A percentile compares a stretch with the other conserved stretches of the same genome.
phyloP scores from a whole-genome alignment of 2,113 vertebrate genomes.

The Gulo gulo region DNA sequence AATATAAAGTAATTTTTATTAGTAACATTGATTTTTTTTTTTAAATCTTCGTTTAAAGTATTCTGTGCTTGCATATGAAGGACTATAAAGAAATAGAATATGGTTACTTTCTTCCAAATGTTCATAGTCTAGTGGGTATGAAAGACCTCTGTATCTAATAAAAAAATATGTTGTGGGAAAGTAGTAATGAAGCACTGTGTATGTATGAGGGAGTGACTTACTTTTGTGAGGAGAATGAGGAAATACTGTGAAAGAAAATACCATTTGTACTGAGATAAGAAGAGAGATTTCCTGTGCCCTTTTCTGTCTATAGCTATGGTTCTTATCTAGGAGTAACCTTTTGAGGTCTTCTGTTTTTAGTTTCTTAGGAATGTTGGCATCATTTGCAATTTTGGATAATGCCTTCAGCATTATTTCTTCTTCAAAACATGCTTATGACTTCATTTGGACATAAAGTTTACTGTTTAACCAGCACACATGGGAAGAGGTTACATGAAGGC shows the following conservation, averaged over 20 bases:
- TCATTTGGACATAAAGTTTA: background rate
- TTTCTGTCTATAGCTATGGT: background rate
- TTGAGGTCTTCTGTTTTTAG: conserved; percentile 4
- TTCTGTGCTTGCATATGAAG: background rate
- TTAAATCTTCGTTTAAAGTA: background rate
- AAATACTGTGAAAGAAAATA: conserved; percentile 26
- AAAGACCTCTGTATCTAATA: background rate
- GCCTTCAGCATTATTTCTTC: background rate
- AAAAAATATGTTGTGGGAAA: background rate
- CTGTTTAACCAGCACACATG: background rate
- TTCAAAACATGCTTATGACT: background rate
- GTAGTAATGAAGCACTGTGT: background rate
- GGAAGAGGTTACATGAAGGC: background rate
- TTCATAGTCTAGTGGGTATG: background rate
- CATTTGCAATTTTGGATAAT: background rate
- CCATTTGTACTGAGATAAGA: background rate
- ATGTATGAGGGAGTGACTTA: background rate
- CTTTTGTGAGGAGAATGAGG: background rate
- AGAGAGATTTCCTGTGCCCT: background rate
- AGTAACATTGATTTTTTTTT: background rate
- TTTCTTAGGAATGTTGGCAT: background rate
- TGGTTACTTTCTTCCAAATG: background rate
- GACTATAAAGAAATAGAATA: background rate
- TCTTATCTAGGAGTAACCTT: background rate
- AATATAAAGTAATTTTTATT: background rate